Evolutionary conservation across 2,888 invertebrate genomes (phyloP), one percentile per base, ranked within the genome.

Genomic region (Coecobrya sp.): DNA sequence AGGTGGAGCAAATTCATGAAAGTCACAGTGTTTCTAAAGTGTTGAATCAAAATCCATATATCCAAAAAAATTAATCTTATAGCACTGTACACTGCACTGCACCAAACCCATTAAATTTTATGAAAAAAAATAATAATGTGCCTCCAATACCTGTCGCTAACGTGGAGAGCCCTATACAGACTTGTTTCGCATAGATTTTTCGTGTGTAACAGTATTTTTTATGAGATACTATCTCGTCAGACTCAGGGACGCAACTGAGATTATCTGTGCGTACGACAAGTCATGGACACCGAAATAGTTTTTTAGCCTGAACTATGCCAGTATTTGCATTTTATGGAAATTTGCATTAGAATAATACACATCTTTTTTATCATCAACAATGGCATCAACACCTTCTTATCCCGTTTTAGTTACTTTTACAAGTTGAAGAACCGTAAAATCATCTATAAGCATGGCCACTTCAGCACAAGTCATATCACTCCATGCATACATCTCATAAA

Each of bases 211-310:
- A 45, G 11, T 45, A 49, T 22, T 49, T 76, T 79, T 16, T 11
- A 42, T 55, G 70, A 42, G 65, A 81, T 86, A 91, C 85, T 86
- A 49, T 4, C 86, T 91, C 86, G 86, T 91, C 91, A 91, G 79
- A 91, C 79, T 79, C 91, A 86, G 91, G 91, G 91, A 86, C 91
- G 81, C 91, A 91, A 91, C 91, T 91, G 81, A 91, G 65, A 11
- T 65, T 62, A 22, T 45, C 70, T 59, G 22, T 81, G 1, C 68
- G 36, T 30, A 68, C 65, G 45, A 62, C 42, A 42, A 85, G 84
- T 85, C 84, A 82, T 85, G 84, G 84, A 65, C 82, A 82, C 82
- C 62, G 13, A 19, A 25, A 30, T 4, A 30, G 11, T 13, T 59
- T 82, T n/a, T 62, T 55, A 16, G n/a, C n/a, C n/a, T n/a, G n/a